Evolutionary conservation across 2,888 invertebrate species (phyloP).

Genomic region (Adelognathus sp.): DNA sequence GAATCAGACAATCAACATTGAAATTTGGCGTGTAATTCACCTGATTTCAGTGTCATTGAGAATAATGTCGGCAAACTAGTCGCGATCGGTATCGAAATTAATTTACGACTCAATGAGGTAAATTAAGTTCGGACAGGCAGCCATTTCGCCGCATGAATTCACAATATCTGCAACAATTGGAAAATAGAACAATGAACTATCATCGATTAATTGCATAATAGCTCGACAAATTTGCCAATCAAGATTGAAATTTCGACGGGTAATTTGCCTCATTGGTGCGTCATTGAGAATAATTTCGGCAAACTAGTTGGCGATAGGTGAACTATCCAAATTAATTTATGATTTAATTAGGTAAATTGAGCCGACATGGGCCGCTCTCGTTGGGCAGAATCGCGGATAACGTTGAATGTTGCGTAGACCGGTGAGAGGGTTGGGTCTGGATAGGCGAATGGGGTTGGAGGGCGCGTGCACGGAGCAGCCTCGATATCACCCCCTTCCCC

Average conservation of each 20-base stretch:
- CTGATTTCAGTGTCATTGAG: neutral
- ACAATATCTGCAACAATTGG: too few relatives aligned
- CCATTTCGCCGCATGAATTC: too few relatives aligned
- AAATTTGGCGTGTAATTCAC: neutral
- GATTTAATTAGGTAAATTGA: constrained; percentile 74
- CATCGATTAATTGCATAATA: too few relatives aligned
- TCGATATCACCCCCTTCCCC: constrained; percentile 65
- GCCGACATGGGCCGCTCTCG: constrained; percentile 58
- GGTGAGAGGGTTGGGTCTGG: neutral
- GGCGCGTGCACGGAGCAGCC: constrained; percentile 31
- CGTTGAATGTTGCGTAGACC: constrained; percentile 11
- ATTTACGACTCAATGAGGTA: constrained; percentile 77
- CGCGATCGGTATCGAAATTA: constrained; percentile 62
- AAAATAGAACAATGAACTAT: too few relatives aligned
- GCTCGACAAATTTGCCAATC: too few relatives aligned
- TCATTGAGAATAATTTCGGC: constrained; percentile 31
- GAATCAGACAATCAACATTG: neutral
- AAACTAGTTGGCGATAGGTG: constrained; percentile 33
- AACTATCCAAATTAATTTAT: constrained; percentile 73
- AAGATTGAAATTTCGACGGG: neutral
- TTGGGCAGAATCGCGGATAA: constrained; percentile 34
- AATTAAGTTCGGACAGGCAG: constrained; percentile 62
- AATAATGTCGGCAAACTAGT: neutral
- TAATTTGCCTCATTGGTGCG: too few relatives aligned
- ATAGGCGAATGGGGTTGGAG: neutral